A percentile compares a stretch with the other conserved stretches of the same genome.
phyloP scores from a whole-genome alignment of 1,140 invertebrate genomes.

The Lordiphosa mommai region DNA sequence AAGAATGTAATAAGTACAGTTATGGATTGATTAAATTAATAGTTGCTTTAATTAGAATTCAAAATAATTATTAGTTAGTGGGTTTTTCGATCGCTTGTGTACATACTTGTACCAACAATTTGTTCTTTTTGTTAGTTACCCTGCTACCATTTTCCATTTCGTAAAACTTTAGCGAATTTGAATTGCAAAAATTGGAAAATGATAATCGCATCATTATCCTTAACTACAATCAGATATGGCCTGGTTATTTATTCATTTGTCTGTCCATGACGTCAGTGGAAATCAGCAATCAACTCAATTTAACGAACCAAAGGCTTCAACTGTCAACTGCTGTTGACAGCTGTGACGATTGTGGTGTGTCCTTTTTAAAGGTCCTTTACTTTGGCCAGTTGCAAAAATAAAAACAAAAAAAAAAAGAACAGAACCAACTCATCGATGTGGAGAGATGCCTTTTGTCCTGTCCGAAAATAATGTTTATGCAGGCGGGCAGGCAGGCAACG shows the following conservation, averaged over 20 bases:
- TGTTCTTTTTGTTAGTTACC: too few species aligned
- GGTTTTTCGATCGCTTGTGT: too few species aligned
- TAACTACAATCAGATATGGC: neutral
- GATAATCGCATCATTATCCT: too few species aligned
- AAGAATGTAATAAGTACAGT: too few species aligned
- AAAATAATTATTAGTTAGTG: too few species aligned
- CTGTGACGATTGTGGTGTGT: constrained; percentile 41
- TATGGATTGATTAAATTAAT: too few species aligned
- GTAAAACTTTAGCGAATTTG: too few species aligned
- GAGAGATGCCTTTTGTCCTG: constrained; percentile 31
- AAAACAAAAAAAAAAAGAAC: constrained; percentile 7
- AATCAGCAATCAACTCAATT: constrained; percentile 3
- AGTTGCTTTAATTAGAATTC: too few species aligned
- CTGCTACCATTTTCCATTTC: too few species aligned
- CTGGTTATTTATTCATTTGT: constrained; percentile 1
- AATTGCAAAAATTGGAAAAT: too few species aligned
- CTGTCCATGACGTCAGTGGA: constrained; percentile 41
- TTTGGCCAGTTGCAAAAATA: constrained; percentile 20
- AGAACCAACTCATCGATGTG: constrained; percentile 13
- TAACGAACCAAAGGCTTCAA: constrained; percentile 18
- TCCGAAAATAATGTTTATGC: constrained; percentile 52
- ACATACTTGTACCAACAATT: too few species aligned
- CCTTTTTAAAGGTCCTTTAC: constrained; percentile 26
- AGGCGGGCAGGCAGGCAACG: constrained; percentile 23
- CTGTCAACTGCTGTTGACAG: constrained; percentile 41